Percentiles rank a stretch among this genome's conserved stretches.
These are phyloP conservation scores for Drosophila prosaltans DNA, from an alignment of 1,140 invertebrate species.

Conservation along the genomic window DNA sequence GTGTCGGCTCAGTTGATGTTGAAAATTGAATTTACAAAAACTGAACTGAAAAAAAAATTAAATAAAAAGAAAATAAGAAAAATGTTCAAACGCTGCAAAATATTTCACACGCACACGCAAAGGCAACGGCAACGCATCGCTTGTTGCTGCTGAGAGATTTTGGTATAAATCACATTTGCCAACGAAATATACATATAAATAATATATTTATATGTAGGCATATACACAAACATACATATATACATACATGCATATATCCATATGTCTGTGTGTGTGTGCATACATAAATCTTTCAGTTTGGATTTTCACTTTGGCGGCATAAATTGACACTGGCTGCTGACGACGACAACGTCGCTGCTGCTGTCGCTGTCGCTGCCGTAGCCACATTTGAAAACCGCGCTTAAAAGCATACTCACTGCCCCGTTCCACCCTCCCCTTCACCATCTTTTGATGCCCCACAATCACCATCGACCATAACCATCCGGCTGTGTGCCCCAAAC, in stretches of 20 bases:
- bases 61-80: slow-evolving; percentile 33
- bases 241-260: slow-evolving; percentile 12
- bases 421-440: background rate
- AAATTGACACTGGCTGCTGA: slow-evolving; percentile 76
- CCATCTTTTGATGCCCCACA: background rate
- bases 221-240: background rate
- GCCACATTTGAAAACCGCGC: slow-evolving; percentile 75
- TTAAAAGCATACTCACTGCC: slow-evolving; percentile 63
- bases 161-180: slow-evolving; percentile 75
- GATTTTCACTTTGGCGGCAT: slow-evolving; percentile 80
- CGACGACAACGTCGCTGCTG: slow-evolving; percentile 21
- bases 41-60: background rate
- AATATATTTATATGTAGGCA: slow-evolving; percentile 33
- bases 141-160: slow-evolving; percentile 61
- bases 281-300: slow-evolving; percentile 79
- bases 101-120: slow-evolving; percentile 64
- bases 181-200: slow-evolving; percentile 71
- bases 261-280: slow-evolving; percentile 18
- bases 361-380: background rate
- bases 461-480: slow-evolving; percentile 11
- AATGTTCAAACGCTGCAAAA: slow-evolving; percentile 72
- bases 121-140: slow-evolving; percentile 3
- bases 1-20: slow-evolving; percentile 14
- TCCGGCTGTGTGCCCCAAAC: slow-evolving; percentile 18
- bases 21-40: slow-evolving; percentile 69